A percentile compares a stretch with the other conserved stretches of the same genome.
phyloP scores from a whole-genome alignment of 2,888 invertebrate genomes.

The Bhutanitis thaidina region DNA sequence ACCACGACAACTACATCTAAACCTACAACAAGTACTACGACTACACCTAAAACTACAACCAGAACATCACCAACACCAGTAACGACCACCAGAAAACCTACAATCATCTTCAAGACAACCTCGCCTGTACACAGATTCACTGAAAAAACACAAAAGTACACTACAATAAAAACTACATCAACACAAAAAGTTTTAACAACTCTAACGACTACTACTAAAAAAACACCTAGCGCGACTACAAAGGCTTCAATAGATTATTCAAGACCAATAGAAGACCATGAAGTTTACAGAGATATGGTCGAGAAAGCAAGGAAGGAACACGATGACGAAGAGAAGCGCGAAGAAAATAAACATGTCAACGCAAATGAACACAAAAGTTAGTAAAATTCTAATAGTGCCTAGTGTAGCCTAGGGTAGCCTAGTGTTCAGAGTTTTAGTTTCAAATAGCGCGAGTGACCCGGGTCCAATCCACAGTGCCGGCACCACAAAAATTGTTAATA shows the following conservation, averaged over 20 bases:
- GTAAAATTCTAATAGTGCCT: too few species aligned
- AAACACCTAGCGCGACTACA: constrained; percentile 18
- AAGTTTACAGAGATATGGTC: constrained; percentile 22
- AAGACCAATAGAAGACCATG: constrained; percentile 26
- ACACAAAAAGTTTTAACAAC: constrained; percentile 1
- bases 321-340: constrained; percentile 23
- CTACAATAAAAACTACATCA: constrained; percentile 3
- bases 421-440: too few species aligned
- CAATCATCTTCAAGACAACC: constrained; percentile 13
- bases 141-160: constrained; percentile 11
- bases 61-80: constrained; percentile 8
- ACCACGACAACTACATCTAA: constrained; percentile 26
- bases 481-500: too few species aligned
- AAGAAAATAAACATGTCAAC: background rate
- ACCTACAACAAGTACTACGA: constrained; percentile 26
- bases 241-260: constrained; percentile 20
- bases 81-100: constrained; percentile 22
- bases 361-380: constrained; percentile 18
- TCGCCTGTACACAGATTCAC: constrained; percentile 22
- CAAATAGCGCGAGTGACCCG: too few species aligned
- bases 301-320: constrained; percentile 29
- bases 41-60: constrained; percentile 13
- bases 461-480: too few species aligned
- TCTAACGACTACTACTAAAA: constrained; percentile 15
- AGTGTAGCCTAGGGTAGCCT: too few species aligned